Conservation (phyloP, 2,888 invertebrate species). For the Lasiommata megera region DNA sequence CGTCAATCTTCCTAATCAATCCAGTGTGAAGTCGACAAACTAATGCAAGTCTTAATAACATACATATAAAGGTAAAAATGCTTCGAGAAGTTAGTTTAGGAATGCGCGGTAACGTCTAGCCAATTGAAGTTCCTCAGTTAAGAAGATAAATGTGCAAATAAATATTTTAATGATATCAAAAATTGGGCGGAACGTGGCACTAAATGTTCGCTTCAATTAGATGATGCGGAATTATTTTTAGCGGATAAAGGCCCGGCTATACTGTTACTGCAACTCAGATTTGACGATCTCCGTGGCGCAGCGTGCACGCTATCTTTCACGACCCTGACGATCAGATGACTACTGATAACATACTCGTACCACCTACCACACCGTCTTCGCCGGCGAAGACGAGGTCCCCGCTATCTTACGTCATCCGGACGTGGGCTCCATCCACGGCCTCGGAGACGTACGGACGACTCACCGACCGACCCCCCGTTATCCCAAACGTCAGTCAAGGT, state of each 20-base stretch:
- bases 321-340: too few species aligned
- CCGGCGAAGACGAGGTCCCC: too few species aligned
- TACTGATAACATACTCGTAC: too few species aligned
- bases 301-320: too few species aligned
- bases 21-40: not conserved
- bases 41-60: not conserved
- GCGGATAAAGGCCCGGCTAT: constrained; percentile 25
- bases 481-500: too few species aligned
- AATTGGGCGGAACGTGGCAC: constrained; percentile 22
- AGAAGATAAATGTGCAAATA: constrained; percentile 26
- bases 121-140: constrained; percentile 25
- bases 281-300: too few species aligned
- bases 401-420: too few species aligned
- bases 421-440: too few species aligned
- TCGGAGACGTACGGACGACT: too few species aligned
- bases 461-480: too few species aligned
- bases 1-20: constrained; percentile 21
- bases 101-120: constrained; percentile 12
- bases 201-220: constrained; percentile 41
- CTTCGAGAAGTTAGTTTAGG: not conserved
- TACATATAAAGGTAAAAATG: constrained; percentile 6
- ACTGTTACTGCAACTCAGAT: not conserved
- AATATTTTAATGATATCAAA: constrained; percentile 34
- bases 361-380: too few species aligned
- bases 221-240: constrained; percentile 37